Evolutionary conservation across 2,113 vertebrate species (phyloP), one percentile per base, ranked within the genome.

Genomic region (Leucoraja erinaceus): DNA sequence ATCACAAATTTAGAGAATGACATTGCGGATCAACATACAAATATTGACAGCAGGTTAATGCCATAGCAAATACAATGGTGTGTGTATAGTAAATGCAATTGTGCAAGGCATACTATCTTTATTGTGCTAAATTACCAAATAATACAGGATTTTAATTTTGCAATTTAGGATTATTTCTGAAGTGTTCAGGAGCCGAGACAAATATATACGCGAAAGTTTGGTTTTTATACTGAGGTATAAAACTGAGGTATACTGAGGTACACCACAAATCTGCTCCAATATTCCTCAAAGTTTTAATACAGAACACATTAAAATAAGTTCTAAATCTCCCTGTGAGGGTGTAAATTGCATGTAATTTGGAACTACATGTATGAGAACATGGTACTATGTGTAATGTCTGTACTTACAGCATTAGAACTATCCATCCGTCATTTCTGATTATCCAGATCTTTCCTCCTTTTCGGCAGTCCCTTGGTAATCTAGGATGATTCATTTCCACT

Each of bases 1-100:
- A 63, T 59, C 59, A 61, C 59, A 88, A 88, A n/a, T 28, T 88
- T 28, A 88, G 84, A 88, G 28, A n/a, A 18, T 81, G 78, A 81
- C 78, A 81, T 81, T 47, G 54, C 6, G 25, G 20, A 54, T 4
- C 38, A 79, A 81, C 6, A 31, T 88, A 66, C 5, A 66, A 88
- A 54, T 81, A 81, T 81, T 54, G 38, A 81, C 38, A 16, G 78
- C 59, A 88, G 25, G 7, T 12, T 86, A 86, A 63, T 88, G 31
- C 84, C n/a, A 28, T 5, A 16, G 11, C 4, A 31, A 18, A 63
- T 33, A 75, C 72, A 75, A 75, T 75, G 72, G 18, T 22, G 28
- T 22, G 28, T 75, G 38, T 47, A 8, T 75, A 22, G 72, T 75
- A 28, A 72, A 47, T 47, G 78, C n/a, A 86, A n/a, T 5, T 18